Base-by-base conservation (phyloP, 2,113 vertebrate genomes). In the Gnathonemus longibarbis region DNA sequence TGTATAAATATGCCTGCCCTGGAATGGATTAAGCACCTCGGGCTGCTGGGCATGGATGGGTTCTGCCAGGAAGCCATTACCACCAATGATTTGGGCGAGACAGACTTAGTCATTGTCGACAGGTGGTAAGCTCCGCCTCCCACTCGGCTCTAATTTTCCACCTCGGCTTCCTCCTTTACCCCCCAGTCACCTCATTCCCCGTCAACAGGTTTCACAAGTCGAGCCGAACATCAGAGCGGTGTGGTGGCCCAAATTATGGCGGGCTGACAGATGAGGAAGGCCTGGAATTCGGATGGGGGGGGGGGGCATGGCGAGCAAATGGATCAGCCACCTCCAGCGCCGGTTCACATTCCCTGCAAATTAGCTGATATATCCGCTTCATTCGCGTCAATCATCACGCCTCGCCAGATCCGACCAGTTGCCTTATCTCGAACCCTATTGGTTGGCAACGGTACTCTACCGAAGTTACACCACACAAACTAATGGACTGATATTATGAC, bases 241-340 rank as follows among this genome's bases (percentile, higher is more conserved):
- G 56, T 27, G 48, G 66, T 27, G 15, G 88, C 88, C 91, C 89
- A 84, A 90, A 91, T 88, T 74, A 84, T 88, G 90, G 89, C 24
- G 89, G 50, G 89, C 50, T 92, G 91, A 91, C 90, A 90, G 84
- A 91, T 90, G 88, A 90, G 50, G 88, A 90, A 91, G 92, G 50
- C 21, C 87, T 27, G 89, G 53, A 24, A 42, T 80, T 62, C 77
- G 62, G 91, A 66, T 6, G 45, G 48, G 48, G 49, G 21, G 85
- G 11, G 49, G 10, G 50, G 15, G 31, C 24, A 53, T 88, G 66
- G 87, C 80, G 6, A 48, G 35, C 45, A 42, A 83, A 74, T 42
- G 83, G 17, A 17, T 84, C 62, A 86, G 83, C 42, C 80, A 56
- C 83, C 77, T 89, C 80, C 88, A 49, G 66, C 27, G 27, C 27